Evolutionary conservation across 2,888 invertebrate genomes (phyloP).

Genomic region (Linnaemya vulpina): DNA sequence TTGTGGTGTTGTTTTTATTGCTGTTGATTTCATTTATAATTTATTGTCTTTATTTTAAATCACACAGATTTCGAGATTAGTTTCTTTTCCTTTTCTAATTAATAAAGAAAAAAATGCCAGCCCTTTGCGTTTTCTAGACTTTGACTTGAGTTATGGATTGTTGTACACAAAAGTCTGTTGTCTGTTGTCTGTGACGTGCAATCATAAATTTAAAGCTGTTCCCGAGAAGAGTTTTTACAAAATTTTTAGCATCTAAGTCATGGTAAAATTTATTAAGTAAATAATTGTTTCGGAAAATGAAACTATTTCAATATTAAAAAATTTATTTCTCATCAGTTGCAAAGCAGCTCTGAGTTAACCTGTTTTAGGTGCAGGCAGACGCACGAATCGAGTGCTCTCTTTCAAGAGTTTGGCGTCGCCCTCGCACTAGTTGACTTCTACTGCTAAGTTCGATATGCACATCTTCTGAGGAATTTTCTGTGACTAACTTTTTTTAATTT

Average conservation of each 20-base stretch:
- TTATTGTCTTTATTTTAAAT: slow-evolving; percentile 3
- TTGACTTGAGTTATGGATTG: not conserved
- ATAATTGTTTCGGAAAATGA: too few relatives aligned
- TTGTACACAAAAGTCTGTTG: not conserved
- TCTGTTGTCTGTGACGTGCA: not conserved
- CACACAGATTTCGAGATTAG: slow-evolving; percentile 36
- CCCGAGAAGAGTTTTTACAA: slow-evolving; percentile 9
- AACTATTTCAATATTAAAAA: not conserved
- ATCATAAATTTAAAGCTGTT: slow-evolving; percentile 9
- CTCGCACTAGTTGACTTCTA: too few relatives aligned
- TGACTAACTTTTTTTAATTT: too few relatives aligned
- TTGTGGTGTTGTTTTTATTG: not conserved
- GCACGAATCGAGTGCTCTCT: too few relatives aligned
- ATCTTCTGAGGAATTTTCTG: too few relatives aligned
- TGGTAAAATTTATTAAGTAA: too few relatives aligned
- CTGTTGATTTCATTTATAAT: not conserved
- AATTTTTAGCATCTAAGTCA: not conserved
- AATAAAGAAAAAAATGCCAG: slow-evolving; percentile 9
- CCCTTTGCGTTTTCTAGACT: slow-evolving; percentile 27
- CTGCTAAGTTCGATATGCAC: too few relatives aligned
- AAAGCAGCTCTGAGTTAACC: too few relatives aligned
- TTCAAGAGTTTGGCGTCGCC: too few relatives aligned
- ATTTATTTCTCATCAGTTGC: not conserved
- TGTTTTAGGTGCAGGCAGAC: too few relatives aligned
- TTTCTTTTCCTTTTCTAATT: slow-evolving; percentile 41